Evolutionary conservation across 23 tunicate species (phyloP).

Genomic region (Diplosoma virens): DNA sequence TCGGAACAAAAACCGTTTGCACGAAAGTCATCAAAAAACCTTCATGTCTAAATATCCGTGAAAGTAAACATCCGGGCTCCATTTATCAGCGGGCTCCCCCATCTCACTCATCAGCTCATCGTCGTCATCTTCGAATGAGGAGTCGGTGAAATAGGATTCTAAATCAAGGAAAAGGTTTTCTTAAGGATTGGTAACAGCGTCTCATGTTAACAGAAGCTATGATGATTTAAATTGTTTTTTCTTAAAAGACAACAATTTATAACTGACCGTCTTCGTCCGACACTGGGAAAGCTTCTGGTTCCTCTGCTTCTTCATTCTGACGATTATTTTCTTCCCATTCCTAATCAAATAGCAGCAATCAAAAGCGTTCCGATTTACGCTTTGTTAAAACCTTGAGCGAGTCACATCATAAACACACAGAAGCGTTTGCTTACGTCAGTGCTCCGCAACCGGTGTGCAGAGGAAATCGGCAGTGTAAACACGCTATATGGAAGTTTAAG

Average conservation of each 20-base stretch:
- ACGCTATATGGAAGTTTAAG: too few species aligned
- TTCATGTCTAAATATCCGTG: constrained; percentile 72
- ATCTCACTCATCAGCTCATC: constrained; percentile 20
- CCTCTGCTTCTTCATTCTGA: not conserved
- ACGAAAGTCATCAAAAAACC: too few species aligned
- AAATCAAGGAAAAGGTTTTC: not conserved
- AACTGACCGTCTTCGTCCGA: constrained; percentile 1
- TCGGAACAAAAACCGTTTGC: too few species aligned
- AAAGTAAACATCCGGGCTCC: constrained; percentile 79
- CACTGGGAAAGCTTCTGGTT: not conserved
- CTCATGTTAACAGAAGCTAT: too few species aligned
- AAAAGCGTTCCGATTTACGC: too few species aligned
- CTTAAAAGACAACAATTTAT: not conserved
- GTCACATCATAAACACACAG: too few species aligned
- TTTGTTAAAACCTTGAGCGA: too few species aligned
- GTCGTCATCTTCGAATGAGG: constrained; percentile 65
- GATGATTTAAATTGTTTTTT: too few species aligned
- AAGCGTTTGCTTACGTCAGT: too few species aligned
- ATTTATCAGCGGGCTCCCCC: constrained; percentile 36
- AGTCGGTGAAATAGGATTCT: constrained; percentile 79
- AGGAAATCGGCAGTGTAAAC: too few species aligned
- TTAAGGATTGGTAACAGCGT: too few species aligned
- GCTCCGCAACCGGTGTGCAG: too few species aligned
- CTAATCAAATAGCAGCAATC: not conserved
- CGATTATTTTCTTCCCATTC: not conserved